Conservation (phyloP, 92 coral and sea anemone genomes). For the Parazoanthus atlanticus region DNA sequence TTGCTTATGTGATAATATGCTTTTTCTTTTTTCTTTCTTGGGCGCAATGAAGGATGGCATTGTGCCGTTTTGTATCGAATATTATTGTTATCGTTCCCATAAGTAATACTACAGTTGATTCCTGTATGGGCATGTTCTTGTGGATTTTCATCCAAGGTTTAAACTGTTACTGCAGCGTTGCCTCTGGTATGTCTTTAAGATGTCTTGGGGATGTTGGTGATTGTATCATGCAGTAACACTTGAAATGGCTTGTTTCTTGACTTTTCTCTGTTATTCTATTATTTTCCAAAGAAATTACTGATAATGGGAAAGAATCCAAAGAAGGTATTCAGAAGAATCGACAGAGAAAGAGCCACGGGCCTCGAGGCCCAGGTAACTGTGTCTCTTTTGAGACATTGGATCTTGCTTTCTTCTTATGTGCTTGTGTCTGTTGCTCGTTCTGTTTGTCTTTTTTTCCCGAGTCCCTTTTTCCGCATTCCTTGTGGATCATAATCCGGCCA, state of each 20-base stretch:
- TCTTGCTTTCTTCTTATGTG: background rate
- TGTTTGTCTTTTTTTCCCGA: background rate
- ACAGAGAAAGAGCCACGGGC: constrained; percentile 46
- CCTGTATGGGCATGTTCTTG: background rate
- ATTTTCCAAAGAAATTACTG: background rate
- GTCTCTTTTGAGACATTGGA: background rate
- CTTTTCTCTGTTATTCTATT: constrained; percentile 31
- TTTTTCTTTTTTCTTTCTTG: background rate
- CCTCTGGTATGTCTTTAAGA: background rate
- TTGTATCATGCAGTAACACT: background rate
- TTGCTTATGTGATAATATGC: background rate
- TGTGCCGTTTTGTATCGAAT: too few relatives aligned
- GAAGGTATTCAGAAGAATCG: constrained; percentile 40
- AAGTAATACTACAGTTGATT: background rate
- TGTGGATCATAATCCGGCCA: background rate
- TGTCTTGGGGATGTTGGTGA: background rate
- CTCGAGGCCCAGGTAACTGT: constrained; percentile 70
- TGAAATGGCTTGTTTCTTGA: constrained; percentile 2
- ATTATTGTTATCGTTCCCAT: background rate
- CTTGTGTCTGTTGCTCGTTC: background rate
- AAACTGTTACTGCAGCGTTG: background rate
- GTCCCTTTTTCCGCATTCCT: background rate
- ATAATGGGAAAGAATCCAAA: constrained; percentile 3
- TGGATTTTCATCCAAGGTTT: background rate
- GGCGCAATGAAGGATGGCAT: background rate